Evolutionary conservation across 2,113 vertebrate genomes (phyloP).

Genomic region (Sigmodon hispidus): DNA sequence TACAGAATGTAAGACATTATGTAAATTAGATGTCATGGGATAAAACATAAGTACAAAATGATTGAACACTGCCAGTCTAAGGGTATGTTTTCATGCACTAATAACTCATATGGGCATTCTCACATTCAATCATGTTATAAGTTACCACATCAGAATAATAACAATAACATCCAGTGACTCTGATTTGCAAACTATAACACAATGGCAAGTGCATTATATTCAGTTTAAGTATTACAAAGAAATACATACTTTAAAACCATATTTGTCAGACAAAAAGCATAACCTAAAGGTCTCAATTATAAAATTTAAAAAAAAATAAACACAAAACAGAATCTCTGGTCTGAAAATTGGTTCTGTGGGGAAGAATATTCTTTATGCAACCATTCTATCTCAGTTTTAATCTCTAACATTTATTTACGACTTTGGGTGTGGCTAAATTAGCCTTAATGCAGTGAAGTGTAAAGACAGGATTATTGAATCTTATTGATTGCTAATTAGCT

Average conservation of each 20-base stretch:
- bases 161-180: accelerated
- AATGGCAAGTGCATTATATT: accelerated
- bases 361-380: background rate
- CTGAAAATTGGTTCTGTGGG: background rate
- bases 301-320: background rate
- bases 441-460: background rate
- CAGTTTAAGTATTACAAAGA: background rate
- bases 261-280: background rate
- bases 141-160: background rate
- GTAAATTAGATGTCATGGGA: background rate
- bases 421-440: background rate
- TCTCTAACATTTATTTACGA: background rate
- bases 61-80: background rate
- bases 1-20: background rate
- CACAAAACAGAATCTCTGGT: background rate
- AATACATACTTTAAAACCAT: background rate
- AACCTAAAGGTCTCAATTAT: background rate
- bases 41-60: background rate
- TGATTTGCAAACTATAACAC: background rate
- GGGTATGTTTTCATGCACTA: background rate
- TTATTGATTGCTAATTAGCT: background rate
- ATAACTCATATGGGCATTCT: background rate
- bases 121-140: background rate
- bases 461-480: background rate
- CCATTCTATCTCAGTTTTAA: background rate